Evolutionary conservation across 2,888 invertebrate species (phyloP).

Genomic region (Lydus trimaculatus): DNA sequence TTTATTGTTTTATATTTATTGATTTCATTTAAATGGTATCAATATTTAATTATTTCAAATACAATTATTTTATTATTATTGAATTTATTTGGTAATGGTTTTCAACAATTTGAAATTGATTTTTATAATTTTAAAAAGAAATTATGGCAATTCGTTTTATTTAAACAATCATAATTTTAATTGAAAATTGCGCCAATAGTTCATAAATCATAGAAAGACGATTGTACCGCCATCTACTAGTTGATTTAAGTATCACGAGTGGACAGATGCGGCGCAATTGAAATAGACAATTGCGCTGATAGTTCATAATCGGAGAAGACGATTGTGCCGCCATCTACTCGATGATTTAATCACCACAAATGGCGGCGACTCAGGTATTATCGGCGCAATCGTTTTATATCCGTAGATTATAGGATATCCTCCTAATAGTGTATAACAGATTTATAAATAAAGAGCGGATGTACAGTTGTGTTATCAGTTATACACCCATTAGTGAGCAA

Average conservation of each 20-base stretch:
- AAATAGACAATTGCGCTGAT: too few relatives aligned
- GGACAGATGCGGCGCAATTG: too few relatives aligned
- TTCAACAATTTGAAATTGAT: slow-evolving; percentile 66
- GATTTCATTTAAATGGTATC: slow-evolving; percentile 60
- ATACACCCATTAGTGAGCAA: neutral
- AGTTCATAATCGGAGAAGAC: too few relatives aligned
- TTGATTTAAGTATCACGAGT: too few relatives aligned
- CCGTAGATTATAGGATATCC: too few relatives aligned
- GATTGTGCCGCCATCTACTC: too few relatives aligned
- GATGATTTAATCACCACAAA: too few relatives aligned
- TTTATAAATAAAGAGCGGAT: neutral
- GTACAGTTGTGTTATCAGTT: neutral
- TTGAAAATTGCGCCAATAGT: too few relatives aligned
- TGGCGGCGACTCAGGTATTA: too few relatives aligned
- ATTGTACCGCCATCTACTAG: too few relatives aligned
- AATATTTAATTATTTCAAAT: slow-evolving; percentile 66
- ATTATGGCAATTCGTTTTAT: neutral
- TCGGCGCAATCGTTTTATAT: too few relatives aligned
- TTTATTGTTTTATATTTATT: slow-evolving; percentile 62
- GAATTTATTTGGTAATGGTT: slow-evolving; percentile 67
- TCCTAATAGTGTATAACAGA: too few relatives aligned
- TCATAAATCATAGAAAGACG: neutral
- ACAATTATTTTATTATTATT: slow-evolving; percentile 64
- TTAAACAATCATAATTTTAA: neutral
- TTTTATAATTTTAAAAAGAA: slow-evolving; percentile 39